phyloP scores from a whole-genome alignment of 2,888 invertebrate genomes.

The Eupithecia pulchellata region DNA sequence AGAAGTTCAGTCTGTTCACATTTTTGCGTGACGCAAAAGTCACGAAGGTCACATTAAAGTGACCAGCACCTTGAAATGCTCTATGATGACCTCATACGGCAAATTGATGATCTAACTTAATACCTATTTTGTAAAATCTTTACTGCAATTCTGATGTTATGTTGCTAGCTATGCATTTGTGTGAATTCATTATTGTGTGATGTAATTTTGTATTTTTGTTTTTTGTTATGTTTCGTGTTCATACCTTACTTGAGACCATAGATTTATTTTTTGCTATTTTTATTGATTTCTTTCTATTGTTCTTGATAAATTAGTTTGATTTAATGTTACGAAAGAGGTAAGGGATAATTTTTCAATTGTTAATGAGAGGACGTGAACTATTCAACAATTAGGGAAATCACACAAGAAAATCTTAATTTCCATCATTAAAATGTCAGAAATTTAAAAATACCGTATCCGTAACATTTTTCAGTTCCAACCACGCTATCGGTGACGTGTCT shows the following conservation, averaged over 20 bases:
- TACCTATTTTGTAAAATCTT: slow-evolving; percentile 12
- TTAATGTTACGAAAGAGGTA: not conserved
- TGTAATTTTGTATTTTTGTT: too few relatives aligned
- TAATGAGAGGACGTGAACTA: not conserved
- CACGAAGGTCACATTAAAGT: slow-evolving; percentile 2
- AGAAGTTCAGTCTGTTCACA: not conserved
- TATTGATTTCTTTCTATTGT: too few relatives aligned
- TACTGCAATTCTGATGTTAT: not conserved
- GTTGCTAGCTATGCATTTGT: not conserved
- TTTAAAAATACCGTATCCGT: slow-evolving; percentile 60
- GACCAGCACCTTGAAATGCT: slow-evolving; percentile 12
- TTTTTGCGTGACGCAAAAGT: not conserved
- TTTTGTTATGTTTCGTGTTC: too few relatives aligned
- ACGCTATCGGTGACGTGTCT: slow-evolving; percentile 76
- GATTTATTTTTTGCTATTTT: too few relatives aligned
- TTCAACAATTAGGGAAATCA: not conserved
- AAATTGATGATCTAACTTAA: slow-evolving; percentile 12
- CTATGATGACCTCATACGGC: slow-evolving; percentile 5
- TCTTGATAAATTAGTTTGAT: too few relatives aligned
- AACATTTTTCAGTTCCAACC: slow-evolving; percentile 57
- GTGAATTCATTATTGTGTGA: not conserved
- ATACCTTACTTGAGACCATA: too few relatives aligned
- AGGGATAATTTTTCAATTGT: not conserved
- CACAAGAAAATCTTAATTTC: not conserved
- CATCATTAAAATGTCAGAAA: too few relatives aligned